A percentile compares a stretch with the other conserved stretches of the same genome.
Evolutionary conservation across 2,113 vertebrate species (phyloP).

Genomic region (Pterocles orientalis): DNA sequence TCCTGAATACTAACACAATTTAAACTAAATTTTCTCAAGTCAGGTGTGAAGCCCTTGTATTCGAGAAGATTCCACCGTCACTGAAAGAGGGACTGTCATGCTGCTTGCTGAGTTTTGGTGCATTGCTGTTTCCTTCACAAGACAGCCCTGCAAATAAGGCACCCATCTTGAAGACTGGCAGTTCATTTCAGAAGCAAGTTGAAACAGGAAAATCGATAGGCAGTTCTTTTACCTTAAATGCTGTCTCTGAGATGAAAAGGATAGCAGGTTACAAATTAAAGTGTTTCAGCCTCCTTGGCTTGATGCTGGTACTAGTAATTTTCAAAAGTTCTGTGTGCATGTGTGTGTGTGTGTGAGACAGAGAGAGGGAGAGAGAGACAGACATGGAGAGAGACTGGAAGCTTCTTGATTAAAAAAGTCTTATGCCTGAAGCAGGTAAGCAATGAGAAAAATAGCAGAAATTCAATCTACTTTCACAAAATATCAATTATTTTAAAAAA

Average conservation of each 20-base stretch:
- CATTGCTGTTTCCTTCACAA: not conserved
- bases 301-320: not conserved
- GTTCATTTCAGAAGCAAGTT: not conserved
- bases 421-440: not conserved
- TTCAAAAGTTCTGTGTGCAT: not conserved
- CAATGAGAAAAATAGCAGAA: not conserved
- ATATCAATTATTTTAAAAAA: not conserved
- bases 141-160: not conserved
- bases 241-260: not conserved
- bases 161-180: not conserved
- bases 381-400: not conserved
- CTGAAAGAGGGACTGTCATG: not conserved
- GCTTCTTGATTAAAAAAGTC: not conserved
- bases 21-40: not conserved
- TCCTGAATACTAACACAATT: not conserved
- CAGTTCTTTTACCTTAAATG: not conserved
- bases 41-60: not conserved
- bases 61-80: not conserved
- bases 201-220: not conserved
- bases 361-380: not conserved
- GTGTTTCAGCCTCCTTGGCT: not conserved
- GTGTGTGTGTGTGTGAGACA: not conserved
- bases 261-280: not conserved
- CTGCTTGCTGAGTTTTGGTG: not conserved
- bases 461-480: not conserved